phyloP scores from a whole-genome alignment of 2,797 vertebrate species.

The Sebastes vulpes region DNA sequence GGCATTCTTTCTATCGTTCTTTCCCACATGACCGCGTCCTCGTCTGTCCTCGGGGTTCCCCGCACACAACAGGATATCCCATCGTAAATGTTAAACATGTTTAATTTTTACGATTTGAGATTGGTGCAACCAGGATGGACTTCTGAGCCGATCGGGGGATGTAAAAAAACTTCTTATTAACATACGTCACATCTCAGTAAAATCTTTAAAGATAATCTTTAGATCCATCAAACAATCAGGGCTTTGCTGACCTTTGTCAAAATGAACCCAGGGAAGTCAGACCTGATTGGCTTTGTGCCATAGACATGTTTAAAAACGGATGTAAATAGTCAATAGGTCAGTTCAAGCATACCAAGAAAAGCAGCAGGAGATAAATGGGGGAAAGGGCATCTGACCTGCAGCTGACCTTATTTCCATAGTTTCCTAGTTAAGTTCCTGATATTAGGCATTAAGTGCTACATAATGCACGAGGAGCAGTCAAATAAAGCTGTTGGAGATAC shows the following conservation, averaged over 20 bases:
- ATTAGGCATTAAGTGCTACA: neutral
- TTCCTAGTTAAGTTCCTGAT: neutral
- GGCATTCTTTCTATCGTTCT: too few relatives aligned
- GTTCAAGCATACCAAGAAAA: neutral
- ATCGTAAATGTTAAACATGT: too few relatives aligned
- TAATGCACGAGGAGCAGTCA: neutral
- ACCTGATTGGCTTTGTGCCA: slow-evolving; percentile 11
- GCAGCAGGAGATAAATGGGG: neutral
- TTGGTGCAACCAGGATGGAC: fast-evolving
- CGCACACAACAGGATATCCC: too few relatives aligned
- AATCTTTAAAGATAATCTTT: too few relatives aligned
- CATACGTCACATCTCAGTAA: too few relatives aligned
- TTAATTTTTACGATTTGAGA: too few relatives aligned
- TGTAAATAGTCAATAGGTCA: slow-evolving; percentile 25
- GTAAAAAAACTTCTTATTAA: too few relatives aligned
- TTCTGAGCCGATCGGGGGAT: too few relatives aligned
- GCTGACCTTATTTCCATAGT: neutral
- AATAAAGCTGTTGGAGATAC: neutral
- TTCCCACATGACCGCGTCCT: too few relatives aligned
- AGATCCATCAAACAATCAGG: too few relatives aligned
- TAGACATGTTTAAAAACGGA: slow-evolving; percentile 7
- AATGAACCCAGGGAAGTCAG: slow-evolving; percentile 20
- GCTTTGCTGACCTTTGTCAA: too few relatives aligned
- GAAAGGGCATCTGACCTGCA: neutral
- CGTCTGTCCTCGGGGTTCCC: too few relatives aligned